phyloP scores from a whole-genome alignment of 2,888 invertebrate species.

The Globia sparganii region DNA sequence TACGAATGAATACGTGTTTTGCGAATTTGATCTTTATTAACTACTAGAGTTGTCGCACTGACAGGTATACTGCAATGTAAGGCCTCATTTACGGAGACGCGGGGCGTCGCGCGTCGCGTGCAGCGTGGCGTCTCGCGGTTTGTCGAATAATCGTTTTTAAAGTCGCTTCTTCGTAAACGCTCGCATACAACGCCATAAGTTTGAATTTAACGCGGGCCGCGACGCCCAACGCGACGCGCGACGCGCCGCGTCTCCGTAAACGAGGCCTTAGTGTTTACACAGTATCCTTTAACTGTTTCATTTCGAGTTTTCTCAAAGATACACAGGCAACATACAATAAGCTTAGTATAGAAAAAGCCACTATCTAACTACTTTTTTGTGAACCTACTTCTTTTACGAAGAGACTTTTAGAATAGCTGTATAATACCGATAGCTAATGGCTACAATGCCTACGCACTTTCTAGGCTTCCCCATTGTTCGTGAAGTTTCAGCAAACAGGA shows the following conservation, averaged over 20 bases:
- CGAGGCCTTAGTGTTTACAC: background rate
- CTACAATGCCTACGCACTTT: background rate
- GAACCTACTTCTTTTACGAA: background rate
- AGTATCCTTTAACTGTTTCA: background rate
- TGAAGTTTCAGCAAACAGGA: conserved; percentile 18
- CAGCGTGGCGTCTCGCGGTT: no score
- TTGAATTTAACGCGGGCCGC: no score
- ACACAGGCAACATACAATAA: background rate
- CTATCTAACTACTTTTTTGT: background rate
- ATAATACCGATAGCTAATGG: background rate
- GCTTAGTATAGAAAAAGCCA: background rate
- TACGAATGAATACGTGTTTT: no score
- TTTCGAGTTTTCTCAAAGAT: background rate
- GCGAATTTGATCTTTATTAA: no score
- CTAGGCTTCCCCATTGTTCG: conserved; percentile 8
- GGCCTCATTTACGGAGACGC: no score
- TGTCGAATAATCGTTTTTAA: no score
- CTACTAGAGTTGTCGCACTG: no score
- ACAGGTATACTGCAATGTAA: background rate
- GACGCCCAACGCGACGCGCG: no score
- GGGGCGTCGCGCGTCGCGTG: no score
- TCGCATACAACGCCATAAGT: no score
- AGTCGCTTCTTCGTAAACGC: no score
- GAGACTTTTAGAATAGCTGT: background rate
- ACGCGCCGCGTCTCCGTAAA: no score